phyloP scores from a whole-genome alignment of 2,113 vertebrate species.

The Leptobrachium ailaonicum region DNA sequence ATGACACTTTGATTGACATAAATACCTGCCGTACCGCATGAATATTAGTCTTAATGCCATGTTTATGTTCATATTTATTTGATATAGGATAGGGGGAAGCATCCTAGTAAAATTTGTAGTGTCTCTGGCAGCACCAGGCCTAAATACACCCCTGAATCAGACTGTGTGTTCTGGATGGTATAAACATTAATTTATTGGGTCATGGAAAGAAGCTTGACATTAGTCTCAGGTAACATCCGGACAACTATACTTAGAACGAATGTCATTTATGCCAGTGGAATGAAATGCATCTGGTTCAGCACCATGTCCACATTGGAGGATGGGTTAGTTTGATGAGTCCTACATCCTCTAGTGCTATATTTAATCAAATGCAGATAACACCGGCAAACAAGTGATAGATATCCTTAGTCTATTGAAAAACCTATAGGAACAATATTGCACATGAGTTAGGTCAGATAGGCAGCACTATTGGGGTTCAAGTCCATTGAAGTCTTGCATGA shows the following conservation, averaged over 20 bases:
- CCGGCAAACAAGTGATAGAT: not conserved
- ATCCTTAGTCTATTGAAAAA: not conserved
- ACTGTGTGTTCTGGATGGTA: not conserved
- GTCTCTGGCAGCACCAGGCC: too few relatives aligned
- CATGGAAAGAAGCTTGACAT: constrained; percentile 38
- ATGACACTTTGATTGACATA: too few relatives aligned
- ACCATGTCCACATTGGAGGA: constrained; percentile 12
- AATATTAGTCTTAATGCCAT: too few relatives aligned
- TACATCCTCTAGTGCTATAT: not conserved
- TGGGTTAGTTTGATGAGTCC: not conserved
- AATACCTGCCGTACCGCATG: too few relatives aligned
- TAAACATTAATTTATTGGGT: constrained; percentile 16
- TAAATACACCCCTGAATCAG: too few relatives aligned
- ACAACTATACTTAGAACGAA: constrained; percentile 32
- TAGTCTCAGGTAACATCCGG: constrained; percentile 42
- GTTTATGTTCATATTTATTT: too few relatives aligned
- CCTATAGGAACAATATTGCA: not conserved
- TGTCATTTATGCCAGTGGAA: constrained; percentile 28
- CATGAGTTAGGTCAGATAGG: not conserved
- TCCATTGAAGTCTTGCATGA: not conserved
- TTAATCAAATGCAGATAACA: not conserved
- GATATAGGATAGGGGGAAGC: too few relatives aligned
- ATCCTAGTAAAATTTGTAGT: too few relatives aligned
- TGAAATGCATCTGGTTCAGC: constrained; percentile 19
- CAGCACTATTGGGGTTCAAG: not conserved